Evolutionary conservation across 2,888 invertebrate species (phyloP).

Genomic region (Diloba caeruleocephala): DNA sequence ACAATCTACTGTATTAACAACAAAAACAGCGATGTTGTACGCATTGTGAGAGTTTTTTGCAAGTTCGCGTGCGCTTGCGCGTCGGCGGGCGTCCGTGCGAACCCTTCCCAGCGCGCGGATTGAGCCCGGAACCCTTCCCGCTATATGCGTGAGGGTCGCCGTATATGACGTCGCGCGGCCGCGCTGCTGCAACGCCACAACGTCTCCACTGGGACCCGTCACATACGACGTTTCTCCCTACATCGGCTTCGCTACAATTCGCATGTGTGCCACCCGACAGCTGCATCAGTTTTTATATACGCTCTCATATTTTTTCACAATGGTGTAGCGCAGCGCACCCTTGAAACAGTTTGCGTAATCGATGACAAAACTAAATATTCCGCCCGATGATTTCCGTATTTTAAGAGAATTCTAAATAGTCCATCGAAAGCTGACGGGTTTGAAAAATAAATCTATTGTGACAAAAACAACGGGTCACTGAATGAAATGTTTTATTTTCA

Average conservation of each 20-base stretch:
- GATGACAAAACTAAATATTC: conserved; percentile 90
- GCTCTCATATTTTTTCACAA: conserved; percentile 88
- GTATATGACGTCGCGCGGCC: conserved; percentile 28
- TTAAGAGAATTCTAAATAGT: conserved; percentile 76
- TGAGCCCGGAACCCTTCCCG: conserved; percentile 84
- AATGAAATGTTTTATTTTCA: conserved; percentile 41
- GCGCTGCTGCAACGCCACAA: conserved; percentile 62
- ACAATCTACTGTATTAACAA: conserved; percentile 88
- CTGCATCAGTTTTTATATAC: conserved; percentile 88
- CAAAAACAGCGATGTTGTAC: conserved; percentile 85
- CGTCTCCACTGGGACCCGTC: conserved; percentile 42
- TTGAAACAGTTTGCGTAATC: conserved; percentile 90
- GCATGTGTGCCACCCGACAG: conserved; percentile 88
- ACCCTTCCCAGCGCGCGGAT: conserved; percentile 82
- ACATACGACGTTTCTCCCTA: conserved; percentile 69
- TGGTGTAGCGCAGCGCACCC: conserved; percentile 83
- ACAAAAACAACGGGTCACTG: conserved; percentile 51
- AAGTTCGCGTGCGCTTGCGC: conserved; percentile 88
- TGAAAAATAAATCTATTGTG: conserved; percentile 47
- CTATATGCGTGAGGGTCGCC: conserved; percentile 67
- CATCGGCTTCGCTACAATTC: conserved; percentile 78
- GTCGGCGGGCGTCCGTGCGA: conserved; percentile 86
- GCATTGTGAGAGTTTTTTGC: conserved; percentile 86
- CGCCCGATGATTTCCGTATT: conserved; percentile 89
- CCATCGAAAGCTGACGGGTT: conserved; percentile 56